These are phyloP conservation scores for Latrodectus geometricus DNA, from an alignment of 1,140 invertebrate species.

Conservation along the genomic window DNA sequence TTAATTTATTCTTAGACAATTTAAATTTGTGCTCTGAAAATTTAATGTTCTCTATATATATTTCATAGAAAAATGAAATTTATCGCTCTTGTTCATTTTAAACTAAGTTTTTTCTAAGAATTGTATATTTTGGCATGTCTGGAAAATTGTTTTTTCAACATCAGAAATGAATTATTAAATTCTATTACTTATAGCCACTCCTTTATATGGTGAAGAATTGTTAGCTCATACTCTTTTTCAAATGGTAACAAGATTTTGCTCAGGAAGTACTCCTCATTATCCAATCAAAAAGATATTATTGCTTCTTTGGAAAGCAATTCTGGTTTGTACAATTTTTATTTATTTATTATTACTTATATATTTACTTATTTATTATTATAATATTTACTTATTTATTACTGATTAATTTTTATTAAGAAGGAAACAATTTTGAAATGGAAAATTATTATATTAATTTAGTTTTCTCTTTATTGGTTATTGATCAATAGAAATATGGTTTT, in stretches of 20 bases:
- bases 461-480: too few relatives aligned
- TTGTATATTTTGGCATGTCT: too few relatives aligned
- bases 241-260: conserved; percentile 96
- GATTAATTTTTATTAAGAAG: not conserved
- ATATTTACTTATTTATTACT: not conserved
- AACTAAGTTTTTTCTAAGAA: too few relatives aligned
- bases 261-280: conserved; percentile 92
- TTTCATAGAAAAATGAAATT: too few relatives aligned
- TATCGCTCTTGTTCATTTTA: too few relatives aligned
- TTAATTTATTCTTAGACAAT: too few relatives aligned
- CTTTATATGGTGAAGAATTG: conserved; percentile 79
- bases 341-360: not conserved
- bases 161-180: too few relatives aligned
- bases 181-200: conserved; percentile 64
- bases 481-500: too few relatives aligned
- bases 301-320: conserved; percentile 94
- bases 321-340: conserved; percentile 70
- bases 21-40: too few relatives aligned
- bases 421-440: not conserved
- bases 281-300: conserved; percentile 97
- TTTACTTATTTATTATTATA: conserved; percentile 9
- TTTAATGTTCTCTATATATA: too few relatives aligned
- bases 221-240: conserved; percentile 88
- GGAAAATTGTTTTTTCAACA: too few relatives aligned
- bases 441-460: too few relatives aligned